These are phyloP conservation scores for Sorex fumeus DNA, from an alignment of 2,113 vertebrate genomes.

Conservation along the genomic window DNA sequence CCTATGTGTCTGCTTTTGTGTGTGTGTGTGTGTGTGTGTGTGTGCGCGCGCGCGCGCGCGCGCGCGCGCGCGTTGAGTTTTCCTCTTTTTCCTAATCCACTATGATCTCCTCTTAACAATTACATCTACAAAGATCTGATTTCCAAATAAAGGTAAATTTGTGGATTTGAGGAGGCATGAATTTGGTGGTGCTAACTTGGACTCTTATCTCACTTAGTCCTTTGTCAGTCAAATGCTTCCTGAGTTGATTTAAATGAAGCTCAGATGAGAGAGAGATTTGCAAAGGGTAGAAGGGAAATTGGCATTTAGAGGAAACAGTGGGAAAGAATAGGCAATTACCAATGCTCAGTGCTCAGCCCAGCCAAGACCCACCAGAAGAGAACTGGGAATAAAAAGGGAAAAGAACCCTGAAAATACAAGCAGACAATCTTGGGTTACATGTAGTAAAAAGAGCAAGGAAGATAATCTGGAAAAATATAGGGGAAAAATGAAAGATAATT, in stretches of 20 bases:
- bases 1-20: background rate
- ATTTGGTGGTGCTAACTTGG: slow-evolving; percentile 66
- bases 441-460: background rate
- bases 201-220: background rate
- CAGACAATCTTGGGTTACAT: background rate
- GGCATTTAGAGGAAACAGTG: background rate
- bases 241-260: background rate
- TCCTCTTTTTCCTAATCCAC: too few species aligned
- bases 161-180: background rate
- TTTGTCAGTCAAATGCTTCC: background rate
- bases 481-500: background rate
- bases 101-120: background rate
- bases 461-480: slow-evolving; percentile 11
- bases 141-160: background rate
- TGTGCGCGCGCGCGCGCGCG: too few species aligned
- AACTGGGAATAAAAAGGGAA: background rate
- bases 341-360: background rate
- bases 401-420: slow-evolving; percentile 41
- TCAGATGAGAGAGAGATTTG: slow-evolving; percentile 12
- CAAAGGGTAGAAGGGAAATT: background rate
- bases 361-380: slow-evolving; percentile 55
- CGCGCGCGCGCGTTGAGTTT: too few species aligned
- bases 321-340: slow-evolving; percentile 60
- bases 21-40: too few species aligned
- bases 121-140: background rate